Evolutionary conservation across 2,888 invertebrate genomes (phyloP).

Genomic region (Eristalinus aeneus): DNA sequence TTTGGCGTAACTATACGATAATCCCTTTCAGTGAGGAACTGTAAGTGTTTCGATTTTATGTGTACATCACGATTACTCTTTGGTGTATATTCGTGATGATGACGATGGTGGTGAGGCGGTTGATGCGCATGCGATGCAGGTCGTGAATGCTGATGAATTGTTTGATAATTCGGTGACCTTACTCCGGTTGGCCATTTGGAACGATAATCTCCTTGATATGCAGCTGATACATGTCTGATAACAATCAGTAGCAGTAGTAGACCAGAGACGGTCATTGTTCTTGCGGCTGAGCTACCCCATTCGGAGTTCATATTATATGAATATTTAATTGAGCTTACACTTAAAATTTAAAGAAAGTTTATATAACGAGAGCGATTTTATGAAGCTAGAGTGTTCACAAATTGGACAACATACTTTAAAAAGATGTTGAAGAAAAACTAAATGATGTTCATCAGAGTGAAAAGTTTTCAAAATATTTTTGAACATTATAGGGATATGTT

Average conservation of each 20-base stretch:
- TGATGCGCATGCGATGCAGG: constrained; percentile 6
- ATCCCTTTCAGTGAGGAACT: constrained; percentile 33
- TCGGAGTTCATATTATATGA: constrained; percentile 48
- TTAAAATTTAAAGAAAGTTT: neutral
- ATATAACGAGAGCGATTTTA: neutral
- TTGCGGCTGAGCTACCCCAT: constrained; percentile 34
- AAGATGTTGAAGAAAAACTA: constrained; percentile 5
- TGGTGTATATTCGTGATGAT: constrained; percentile 41
- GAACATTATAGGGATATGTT: constrained; percentile 25
- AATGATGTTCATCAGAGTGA: constrained; percentile 10
- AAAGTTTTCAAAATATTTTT: constrained; percentile 11
- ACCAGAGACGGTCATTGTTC: constrained; percentile 51
- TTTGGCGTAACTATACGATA: constrained; percentile 3
- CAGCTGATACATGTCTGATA: constrained; percentile 34
- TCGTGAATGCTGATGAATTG: constrained; percentile 11
- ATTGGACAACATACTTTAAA: constrained; percentile 7
- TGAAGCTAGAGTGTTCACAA: constrained; percentile 5
- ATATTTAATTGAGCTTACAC: neutral
- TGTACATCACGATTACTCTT: constrained; percentile 56
- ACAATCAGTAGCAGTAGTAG: constrained; percentile 39
- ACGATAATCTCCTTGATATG: constrained; percentile 22
- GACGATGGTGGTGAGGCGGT: constrained; percentile 38
- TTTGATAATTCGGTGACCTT: constrained; percentile 21
- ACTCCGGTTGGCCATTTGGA: neutral
- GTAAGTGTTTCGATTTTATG: constrained; percentile 42